Percentiles rank a stretch among this genome's conserved stretches.
Conservation (phyloP, 2,113 vertebrate species). For the Podocnemis expansa region DNA sequence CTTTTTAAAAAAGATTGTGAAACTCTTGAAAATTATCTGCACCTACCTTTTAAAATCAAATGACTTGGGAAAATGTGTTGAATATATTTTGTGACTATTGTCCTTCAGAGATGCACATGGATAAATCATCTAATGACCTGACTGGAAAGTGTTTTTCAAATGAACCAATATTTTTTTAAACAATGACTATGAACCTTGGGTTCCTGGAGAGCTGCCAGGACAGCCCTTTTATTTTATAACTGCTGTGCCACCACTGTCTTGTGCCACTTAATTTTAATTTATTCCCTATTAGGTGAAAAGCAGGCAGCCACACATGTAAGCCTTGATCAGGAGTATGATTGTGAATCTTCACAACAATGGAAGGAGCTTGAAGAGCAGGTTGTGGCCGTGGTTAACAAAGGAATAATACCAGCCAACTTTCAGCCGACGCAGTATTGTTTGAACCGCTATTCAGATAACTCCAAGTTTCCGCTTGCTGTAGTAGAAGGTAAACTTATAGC, state of each 20-base stretch:
- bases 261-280: not conserved
- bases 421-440: constrained; percentile 93
- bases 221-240: not conserved
- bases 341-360: constrained; percentile 91
- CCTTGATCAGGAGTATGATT: constrained; percentile 95
- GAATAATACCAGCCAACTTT: constrained; percentile 83
- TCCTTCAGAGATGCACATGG: not conserved
- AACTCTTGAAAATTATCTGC: not conserved
- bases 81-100: not conserved
- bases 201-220: not conserved
- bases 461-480: constrained; percentile 89
- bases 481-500: constrained; percentile 84
- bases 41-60: not conserved
- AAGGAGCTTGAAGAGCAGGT: constrained; percentile 91
- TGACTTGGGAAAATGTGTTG: not conserved
- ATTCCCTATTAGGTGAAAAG: constrained; percentile 86
- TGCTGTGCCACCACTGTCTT: rapidly evolving
- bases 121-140: not conserved
- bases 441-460: constrained; percentile 92
- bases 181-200: not conserved
- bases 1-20: not conserved
- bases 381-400: constrained; percentile 86
- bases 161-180: not conserved
- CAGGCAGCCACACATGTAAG: constrained; percentile 95
- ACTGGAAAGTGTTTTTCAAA: not conserved